Base-by-base conservation (phyloP, 2,888 invertebrate species). In the Aelia acuminata region DNA sequence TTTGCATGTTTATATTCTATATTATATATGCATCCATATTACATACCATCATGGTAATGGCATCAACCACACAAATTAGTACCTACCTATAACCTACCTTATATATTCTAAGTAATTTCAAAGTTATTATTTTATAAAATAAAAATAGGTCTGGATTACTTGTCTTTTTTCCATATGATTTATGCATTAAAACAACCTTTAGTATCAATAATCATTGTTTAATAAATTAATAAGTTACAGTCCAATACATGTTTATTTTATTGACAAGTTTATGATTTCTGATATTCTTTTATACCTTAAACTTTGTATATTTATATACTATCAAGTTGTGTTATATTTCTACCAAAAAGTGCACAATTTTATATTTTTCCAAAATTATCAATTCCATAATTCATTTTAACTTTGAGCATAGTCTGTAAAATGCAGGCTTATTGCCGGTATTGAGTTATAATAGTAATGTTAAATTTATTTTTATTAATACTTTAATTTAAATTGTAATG, bases 261-360 rank as follows among this genome's bases (percentile, higher is more conserved):
- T 63, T 31, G 86, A 26, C 26, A 50, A 39, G 20, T 39, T 50
- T 50, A 86, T 57, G 57, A 57, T 86, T 53, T 86, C 26, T 63
- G 47, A 50, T 49, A 48, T 84, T 84, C 7, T 88, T 63, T 53
- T 57, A 84, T 84, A 84, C 57, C 47, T 88, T 4, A 88, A 84
- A 50, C n/a, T 57, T 13, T 57, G 8, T 57, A 57, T 53, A 53
- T 53, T 20, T 53, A 53, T 53, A 53, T 53, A 53, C 7, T 35
- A 63, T 47, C 43, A 22, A 49, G 53, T 20, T 84, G 39, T 20
- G 84, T 31, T 57, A 84, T 39, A 88, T 84, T 39, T 50, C 35
- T 63, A 80, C 39, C 18, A 49, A 80, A 80, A 87, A 22, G 75
- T 87, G 87, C 87, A 87, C 87, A 87, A 87, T 87, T 87, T 47